Percentiles rank a stretch among this genome's conserved stretches.
phyloP scores from a whole-genome alignment of 2,797 vertebrate genomes.

The Sternarchorhynchus goeldii region DNA sequence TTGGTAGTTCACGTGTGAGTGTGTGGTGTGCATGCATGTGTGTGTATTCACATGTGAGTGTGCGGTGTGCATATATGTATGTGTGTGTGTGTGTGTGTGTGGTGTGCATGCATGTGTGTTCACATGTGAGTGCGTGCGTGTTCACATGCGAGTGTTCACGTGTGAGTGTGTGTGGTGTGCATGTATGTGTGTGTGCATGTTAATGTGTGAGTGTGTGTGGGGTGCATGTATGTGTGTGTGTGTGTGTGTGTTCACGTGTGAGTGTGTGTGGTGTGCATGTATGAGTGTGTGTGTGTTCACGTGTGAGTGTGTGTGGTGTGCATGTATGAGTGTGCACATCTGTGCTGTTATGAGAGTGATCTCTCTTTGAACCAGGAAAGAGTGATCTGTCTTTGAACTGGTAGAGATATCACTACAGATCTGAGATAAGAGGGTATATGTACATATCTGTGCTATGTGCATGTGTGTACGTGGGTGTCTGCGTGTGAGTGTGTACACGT shows the following conservation, averaged over 20 bases:
- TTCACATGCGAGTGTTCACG: neutral
- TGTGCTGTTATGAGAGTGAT: too few relatives aligned
- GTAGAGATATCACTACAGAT: neutral
- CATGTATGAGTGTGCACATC: too few relatives aligned
- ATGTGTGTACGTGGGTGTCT: slow-evolving; percentile 30
- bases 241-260: neutral
- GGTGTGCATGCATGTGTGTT: neutral
- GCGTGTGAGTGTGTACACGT: slow-evolving; percentile 32
- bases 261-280: neutral
- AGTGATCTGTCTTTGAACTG: neutral
- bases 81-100: neutral
- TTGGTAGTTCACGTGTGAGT: too few relatives aligned
- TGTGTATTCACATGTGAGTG: neutral
- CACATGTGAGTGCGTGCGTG: too few relatives aligned
- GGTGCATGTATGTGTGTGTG: neutral
- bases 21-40: neutral
- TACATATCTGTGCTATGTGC: slow-evolving; percentile 26
- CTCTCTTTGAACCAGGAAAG: too few relatives aligned
- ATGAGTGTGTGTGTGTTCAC: neutral
- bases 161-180: slow-evolving; percentile 1
- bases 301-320: too few relatives aligned
- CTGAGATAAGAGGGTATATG: slow-evolving; percentile 32
- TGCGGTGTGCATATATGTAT: too few relatives aligned
- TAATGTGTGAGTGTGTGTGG: neutral
- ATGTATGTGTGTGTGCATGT: neutral